Conservation (phyloP, 2,113 vertebrate genomes). For the Electrona antarctica region DNA sequence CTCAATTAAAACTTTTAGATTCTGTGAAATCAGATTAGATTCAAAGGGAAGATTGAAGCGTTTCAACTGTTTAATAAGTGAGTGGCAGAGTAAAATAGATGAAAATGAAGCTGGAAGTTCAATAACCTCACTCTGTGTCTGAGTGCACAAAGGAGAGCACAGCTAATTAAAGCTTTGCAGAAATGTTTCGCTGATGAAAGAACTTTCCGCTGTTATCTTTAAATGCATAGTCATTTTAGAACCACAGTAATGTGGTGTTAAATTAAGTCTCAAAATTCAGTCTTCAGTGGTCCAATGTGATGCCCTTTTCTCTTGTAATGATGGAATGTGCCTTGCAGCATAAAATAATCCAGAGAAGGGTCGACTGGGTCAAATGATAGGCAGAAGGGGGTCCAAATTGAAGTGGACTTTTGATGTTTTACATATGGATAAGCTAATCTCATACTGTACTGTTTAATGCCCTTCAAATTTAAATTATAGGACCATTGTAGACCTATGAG, state of each 20-base stretch:
- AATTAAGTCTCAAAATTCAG: constrained; percentile 52
- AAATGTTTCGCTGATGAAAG: constrained; percentile 54
- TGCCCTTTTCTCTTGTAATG: constrained; percentile 39
- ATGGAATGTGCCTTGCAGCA: constrained; percentile 33
- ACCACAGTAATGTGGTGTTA: constrained; percentile 44
- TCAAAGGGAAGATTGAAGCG: constrained; percentile 45
- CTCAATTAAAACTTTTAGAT: constrained; percentile 57
- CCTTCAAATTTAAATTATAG: neutral
- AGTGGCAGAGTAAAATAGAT: constrained; percentile 47
- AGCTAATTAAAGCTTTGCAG: constrained; percentile 64
- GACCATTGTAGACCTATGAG: neutral
- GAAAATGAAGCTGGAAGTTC: constrained; percentile 34
- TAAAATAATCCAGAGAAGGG: neutral
- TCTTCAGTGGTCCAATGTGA: constrained; percentile 35
- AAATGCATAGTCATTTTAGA: constrained; percentile 36
- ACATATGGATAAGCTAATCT: neutral
- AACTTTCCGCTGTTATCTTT: constrained; percentile 40
- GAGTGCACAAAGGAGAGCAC: constrained; percentile 54
- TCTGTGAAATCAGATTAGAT: constrained; percentile 53
- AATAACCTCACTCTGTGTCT: constrained; percentile 24
- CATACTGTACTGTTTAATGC: constrained; percentile 3
- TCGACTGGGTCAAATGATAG: too few species aligned
- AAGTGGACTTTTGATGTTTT: too few species aligned
- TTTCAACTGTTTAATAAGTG: constrained; percentile 55
- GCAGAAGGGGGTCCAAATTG: too few species aligned